Percentiles rank a stretch among this genome's conserved stretches.
Evolutionary conservation across 2,888 invertebrate species (phyloP).

Genomic region (Portevinia maculata): DNA sequence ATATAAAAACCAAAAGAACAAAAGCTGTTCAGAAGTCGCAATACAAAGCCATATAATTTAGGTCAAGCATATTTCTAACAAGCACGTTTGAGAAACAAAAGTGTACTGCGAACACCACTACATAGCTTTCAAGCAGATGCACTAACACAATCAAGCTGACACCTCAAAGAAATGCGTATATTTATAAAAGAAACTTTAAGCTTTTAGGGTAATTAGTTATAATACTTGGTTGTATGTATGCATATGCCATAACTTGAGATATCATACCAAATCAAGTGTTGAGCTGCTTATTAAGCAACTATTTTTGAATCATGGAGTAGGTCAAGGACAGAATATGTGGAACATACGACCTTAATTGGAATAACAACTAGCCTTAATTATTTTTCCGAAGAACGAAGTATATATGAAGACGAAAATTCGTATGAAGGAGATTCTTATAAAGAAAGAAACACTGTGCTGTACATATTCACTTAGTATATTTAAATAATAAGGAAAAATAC

Average conservation of each 20-base stretch:
- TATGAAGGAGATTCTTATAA: too few relatives aligned
- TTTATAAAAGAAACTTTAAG: constrained; percentile 37
- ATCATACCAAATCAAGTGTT: constrained; percentile 43
- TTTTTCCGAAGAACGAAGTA: neutral
- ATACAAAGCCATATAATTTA: constrained; percentile 76
- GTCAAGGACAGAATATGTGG: constrained; percentile 81
- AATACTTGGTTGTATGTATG: constrained; percentile 6
- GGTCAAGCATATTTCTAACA: constrained; percentile 83
- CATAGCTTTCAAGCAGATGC: constrained; percentile 35
- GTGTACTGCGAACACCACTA: constrained; percentile 15
- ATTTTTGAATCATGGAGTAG: constrained; percentile 80
- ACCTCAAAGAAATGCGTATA: constrained; percentile 30
- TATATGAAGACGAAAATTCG: neutral
- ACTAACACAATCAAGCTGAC: constrained; percentile 44
- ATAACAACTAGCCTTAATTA: neutral
- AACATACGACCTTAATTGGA: constrained; percentile 42
- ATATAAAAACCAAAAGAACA: constrained; percentile 32
- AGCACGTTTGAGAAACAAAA: constrained; percentile 73
- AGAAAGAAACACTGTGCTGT: neutral
- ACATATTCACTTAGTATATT: neutral
- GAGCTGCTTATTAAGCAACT: constrained; percentile 51
- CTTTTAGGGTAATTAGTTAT: constrained; percentile 56
- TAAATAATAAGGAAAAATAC: too few relatives aligned
- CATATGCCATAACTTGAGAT: constrained; percentile 17
- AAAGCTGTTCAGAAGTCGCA: constrained; percentile 40